Evolutionary conservation across 2,888 invertebrate species (phyloP), one percentile per base, ranked within the genome.

Genomic region (Acrobasis consociella): DNA sequence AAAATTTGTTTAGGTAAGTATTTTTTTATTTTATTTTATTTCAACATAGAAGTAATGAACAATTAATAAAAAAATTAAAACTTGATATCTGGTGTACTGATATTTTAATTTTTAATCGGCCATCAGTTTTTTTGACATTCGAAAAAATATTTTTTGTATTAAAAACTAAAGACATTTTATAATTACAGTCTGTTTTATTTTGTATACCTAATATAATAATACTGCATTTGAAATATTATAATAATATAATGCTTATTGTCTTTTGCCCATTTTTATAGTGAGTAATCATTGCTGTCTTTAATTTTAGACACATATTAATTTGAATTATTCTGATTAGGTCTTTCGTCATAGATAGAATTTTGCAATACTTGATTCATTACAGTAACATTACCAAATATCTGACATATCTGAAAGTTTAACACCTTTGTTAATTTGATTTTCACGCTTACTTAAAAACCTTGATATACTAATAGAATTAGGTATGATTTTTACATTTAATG

Each of bases 1-100:
- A 95, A 79, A 97, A 97, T 93, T 94, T 98, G 74, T 97, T 97
- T 91, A 96, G 96, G 96, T 96, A 87, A 93, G 93, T 81, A n/a
- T n/a, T n/a, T n/a, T n/a, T n/a, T n/a, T n/a, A n/a, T n/a, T n/a
- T n/a, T n/a, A n/a, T n/a, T n/a, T n/a, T n/a, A n/a, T n/a, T n/a
- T n/a, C n/a, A n/a, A n/a, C n/a, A n/a, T 50, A 62, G 22, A n/a
- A 2, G 31, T 31, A 2, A 31, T 31, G 31, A 31, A 31, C 31
- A 31, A 7, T 31, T 7, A 31, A 31, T 31, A 31, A 31, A 5
- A 5, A 5, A 5, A 0, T 5, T 31, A 31, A 31, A 22, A 22
- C 22, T 22, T 2, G 22, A 31, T 31, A 31, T 31, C 31, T 7
- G 7, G 31, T 31, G 31, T 31, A 5, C 31, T 31, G 31, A 8